Evolutionary conservation across 2,888 invertebrate genomes (phyloP).

Genomic region (Seira sanloemensis): DNA sequence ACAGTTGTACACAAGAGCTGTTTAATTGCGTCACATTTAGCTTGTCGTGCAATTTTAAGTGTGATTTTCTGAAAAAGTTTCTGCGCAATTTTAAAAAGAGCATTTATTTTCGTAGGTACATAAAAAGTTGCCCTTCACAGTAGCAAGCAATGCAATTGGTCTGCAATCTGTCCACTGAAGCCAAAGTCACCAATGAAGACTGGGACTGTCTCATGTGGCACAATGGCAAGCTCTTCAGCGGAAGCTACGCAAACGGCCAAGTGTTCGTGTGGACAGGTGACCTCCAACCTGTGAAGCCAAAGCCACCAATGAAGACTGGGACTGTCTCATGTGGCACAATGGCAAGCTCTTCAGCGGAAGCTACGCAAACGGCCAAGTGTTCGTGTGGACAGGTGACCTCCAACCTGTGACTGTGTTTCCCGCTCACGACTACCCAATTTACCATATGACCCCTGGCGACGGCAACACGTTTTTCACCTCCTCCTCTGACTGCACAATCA

Average conservation of each 20-base stretch:
- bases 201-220: slow-evolving; percentile 64
- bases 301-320: slow-evolving; percentile 54
- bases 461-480: slow-evolving; percentile 80
- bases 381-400: slow-evolving; percentile 78
- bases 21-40: no score
- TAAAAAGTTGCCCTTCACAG: neutral
- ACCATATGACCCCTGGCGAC: slow-evolving; percentile 79
- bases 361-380: neutral
- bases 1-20: no score
- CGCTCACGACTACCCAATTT: slow-evolving; percentile 81
- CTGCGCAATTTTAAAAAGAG: no score
- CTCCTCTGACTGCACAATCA: slow-evolving; percentile 81
- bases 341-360: slow-evolving; percentile 60
- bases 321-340: slow-evolving; percentile 63
- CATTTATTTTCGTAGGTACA: no score
- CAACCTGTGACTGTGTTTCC: slow-evolving; percentile 76
- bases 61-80: no score
- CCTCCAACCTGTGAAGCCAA: neutral
- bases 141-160: slow-evolving; percentile 20
- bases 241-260: slow-evolving; percentile 46
- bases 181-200: slow-evolving; percentile 45
- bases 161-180: slow-evolving; percentile 37
- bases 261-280: neutral
- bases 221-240: slow-evolving; percentile 61
- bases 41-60: no score